Conservation (phyloP, 1,140 invertebrate genomes). For the Bombus confusus region DNA sequence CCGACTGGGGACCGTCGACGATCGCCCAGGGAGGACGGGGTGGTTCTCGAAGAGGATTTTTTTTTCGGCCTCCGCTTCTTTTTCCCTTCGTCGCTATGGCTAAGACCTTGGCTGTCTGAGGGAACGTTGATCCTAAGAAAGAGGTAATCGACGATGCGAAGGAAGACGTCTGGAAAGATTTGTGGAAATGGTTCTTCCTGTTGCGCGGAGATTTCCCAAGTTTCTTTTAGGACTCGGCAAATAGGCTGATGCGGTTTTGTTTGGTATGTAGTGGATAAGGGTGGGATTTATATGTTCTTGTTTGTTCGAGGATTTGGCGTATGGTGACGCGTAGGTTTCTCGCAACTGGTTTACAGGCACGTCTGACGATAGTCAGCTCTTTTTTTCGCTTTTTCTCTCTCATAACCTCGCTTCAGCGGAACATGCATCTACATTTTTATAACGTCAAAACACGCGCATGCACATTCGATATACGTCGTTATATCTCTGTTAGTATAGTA, state of each 20-base stretch:
- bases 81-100: no score
- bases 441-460: background rate
- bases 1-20: constrained; percentile 4
- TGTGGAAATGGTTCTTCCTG: background rate
- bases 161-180: background rate
- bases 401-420: no score
- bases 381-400: rapidly evolving
- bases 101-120: no score
- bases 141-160: background rate
- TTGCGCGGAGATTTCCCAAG: background rate
- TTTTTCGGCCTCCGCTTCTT: background rate
- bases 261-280: background rate
- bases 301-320: background rate
- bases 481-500: background rate
- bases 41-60: background rate
- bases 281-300: background rate
- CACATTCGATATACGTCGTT: background rate
- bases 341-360: no score
- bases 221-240: background rate
- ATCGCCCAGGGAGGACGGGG: background rate
- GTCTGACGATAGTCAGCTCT: no score
- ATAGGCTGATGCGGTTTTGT: background rate
- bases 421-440: no score
- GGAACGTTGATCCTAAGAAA: background rate
- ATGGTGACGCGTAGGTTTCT: background rate